phyloP scores from a whole-genome alignment of 2,797 vertebrate genomes.

The Cetoscarus ocellatus region DNA sequence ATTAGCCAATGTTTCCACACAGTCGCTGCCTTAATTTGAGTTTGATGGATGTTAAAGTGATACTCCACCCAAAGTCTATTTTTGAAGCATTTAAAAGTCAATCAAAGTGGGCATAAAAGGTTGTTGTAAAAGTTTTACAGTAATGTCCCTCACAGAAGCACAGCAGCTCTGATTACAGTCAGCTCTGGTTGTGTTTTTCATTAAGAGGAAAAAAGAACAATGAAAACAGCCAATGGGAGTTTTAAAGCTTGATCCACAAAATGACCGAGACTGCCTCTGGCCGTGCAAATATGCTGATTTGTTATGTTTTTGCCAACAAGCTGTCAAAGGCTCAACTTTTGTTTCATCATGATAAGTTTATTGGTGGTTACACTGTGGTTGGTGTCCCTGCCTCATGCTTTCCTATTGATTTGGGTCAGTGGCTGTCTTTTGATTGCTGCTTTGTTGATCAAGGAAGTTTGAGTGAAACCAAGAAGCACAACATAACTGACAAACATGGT shows the following conservation, averaged over 20 bases:
- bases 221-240: slow-evolving; percentile 20
- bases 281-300: background rate
- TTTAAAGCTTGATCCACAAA: slow-evolving; percentile 14
- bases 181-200: slow-evolving; percentile 8
- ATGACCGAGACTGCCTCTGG: slow-evolving; percentile 3
- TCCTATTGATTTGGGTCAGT: too few relatives aligned
- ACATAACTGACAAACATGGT: too few relatives aligned
- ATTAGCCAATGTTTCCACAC: slow-evolving; percentile 65
- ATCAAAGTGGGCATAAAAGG: slow-evolving; percentile 41
- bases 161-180: background rate
- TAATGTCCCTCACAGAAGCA: slow-evolving; percentile 17
- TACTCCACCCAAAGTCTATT: slow-evolving; percentile 53
- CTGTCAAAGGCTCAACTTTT: slow-evolving; percentile 4
- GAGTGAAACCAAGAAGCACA: too few relatives aligned
- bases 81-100: slow-evolving; percentile 54
- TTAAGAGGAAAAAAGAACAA: slow-evolving; percentile 18
- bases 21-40: slow-evolving; percentile 52
- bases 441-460: too few relatives aligned
- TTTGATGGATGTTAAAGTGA: slow-evolving; percentile 55
- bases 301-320: slow-evolving; percentile 20
- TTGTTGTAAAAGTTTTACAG: slow-evolving; percentile 43
- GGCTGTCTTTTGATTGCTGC: too few relatives aligned
- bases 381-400: background rate
- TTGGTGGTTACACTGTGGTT: background rate
- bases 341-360: background rate